These are phyloP conservation scores for Hystrix cristata DNA, from an alignment of 2,113 vertebrate genomes.

Conservation along the genomic window DNA sequence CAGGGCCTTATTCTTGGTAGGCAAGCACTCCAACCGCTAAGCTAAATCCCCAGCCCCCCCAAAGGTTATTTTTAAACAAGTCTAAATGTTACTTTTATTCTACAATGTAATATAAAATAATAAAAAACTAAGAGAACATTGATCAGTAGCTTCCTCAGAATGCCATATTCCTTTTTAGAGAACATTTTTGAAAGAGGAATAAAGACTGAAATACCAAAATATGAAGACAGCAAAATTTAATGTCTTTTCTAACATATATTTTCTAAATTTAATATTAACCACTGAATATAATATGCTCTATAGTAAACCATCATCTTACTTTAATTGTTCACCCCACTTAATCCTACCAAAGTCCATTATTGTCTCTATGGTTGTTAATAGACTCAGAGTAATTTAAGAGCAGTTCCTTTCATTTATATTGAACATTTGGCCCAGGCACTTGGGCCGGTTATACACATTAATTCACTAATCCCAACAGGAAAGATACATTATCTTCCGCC, in stretches of 20 bases:
- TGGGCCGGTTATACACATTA: not conserved
- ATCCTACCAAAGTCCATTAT: not conserved
- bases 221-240: not conserved
- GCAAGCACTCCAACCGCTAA: too few species aligned
- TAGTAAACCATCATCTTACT: not conserved
- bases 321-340: not conserved
- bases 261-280: constrained; percentile 36
- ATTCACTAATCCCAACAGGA: not conserved
- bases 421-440: not conserved
- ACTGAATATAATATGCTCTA: not conserved
- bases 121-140: constrained; percentile 30
- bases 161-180: not conserved
- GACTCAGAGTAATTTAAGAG: not conserved
- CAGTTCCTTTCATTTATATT: not conserved
- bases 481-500: not conserved
- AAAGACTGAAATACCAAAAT: not conserved
- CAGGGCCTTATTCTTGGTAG: too few species aligned
- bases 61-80: constrained; percentile 6
- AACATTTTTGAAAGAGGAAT: not conserved
- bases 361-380: not conserved
- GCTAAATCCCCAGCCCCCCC: too few species aligned
- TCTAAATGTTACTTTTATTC: constrained; percentile 50
- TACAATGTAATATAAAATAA: constrained; percentile 48
- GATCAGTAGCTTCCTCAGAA: not conserved
- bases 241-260: constrained; percentile 1